These are phyloP conservation scores for Aphodius sticticus DNA, from an alignment of 2,888 invertebrate species.

Conservation along the genomic window DNA sequence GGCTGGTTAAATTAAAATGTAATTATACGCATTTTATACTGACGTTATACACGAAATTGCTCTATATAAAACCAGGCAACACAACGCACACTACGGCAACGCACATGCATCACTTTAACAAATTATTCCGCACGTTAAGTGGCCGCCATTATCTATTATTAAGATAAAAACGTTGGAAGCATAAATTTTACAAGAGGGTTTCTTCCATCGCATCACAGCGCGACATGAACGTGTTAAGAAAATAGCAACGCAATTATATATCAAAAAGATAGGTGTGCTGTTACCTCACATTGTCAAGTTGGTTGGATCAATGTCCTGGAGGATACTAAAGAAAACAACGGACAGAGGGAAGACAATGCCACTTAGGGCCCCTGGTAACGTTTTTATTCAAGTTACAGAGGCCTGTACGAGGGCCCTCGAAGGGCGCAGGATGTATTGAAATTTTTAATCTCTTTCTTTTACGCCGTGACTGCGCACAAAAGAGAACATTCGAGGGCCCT, in stretches of 20 bases:
- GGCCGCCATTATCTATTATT: not conserved
- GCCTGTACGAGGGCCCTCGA: not conserved
- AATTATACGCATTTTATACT: not conserved
- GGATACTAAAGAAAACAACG: not conserved
- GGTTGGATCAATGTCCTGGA: not conserved
- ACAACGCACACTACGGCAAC: not conserved
- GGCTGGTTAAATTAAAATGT: not conserved
- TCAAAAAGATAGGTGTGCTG: not conserved
- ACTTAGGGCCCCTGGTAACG: not conserved
- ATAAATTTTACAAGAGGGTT: not conserved
- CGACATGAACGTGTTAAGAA: not conserved
- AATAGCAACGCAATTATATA: not conserved
- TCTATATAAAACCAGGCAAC: not conserved
- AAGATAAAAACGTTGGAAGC: not conserved
- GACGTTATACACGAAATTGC: not conserved
- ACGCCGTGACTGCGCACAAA: conserved; percentile 17
- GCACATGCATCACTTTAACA: not conserved
- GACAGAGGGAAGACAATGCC: not conserved
- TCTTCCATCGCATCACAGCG: not conserved
- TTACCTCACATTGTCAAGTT: not conserved
- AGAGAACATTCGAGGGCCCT: conserved; percentile 1
- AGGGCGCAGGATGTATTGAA: conserved; percentile 19
- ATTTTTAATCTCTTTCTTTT: conserved; percentile 24
- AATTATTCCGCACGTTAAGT: not conserved
- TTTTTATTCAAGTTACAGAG: not conserved